Percentiles rank a stretch among this genome's conserved stretches.
These are phyloP conservation scores for Pachyramphus minor DNA, from an alignment of 2,113 vertebrate genomes.

Conservation along the genomic window DNA sequence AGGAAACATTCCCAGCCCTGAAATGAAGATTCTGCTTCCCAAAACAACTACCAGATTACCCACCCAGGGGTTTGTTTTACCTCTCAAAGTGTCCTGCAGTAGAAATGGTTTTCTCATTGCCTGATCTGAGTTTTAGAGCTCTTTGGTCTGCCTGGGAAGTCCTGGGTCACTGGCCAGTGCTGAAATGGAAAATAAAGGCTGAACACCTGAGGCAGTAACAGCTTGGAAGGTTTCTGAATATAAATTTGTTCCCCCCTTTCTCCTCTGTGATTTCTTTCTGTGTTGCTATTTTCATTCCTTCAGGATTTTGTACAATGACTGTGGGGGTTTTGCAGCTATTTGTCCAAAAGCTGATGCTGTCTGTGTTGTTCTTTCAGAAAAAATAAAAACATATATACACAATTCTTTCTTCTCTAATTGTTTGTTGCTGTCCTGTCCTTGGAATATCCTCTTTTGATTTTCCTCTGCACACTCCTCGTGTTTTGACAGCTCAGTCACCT, in stretches of 20 bases:
- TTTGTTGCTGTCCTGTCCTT: background rate
- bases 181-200: background rate
- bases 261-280: background rate
- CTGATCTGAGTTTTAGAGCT: background rate
- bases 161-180: background rate
- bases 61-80: background rate
- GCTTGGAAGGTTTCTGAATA: background rate
- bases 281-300: background rate
- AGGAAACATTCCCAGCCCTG: background rate
- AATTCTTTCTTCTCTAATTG: background rate
- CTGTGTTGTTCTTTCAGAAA: background rate
- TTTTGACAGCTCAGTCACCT: background rate
- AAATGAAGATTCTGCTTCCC: background rate
- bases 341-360: background rate
- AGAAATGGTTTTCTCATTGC: background rate
- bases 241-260: background rate
- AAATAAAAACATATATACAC: background rate
- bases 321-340: background rate
- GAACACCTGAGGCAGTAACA: fast-evolving
- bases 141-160: background rate
- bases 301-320: background rate
- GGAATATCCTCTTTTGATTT: background rate
- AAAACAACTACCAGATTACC: background rate
- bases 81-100: background rate
- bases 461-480: background rate